Evolutionary conservation across 2,888 invertebrate species (phyloP).

Genomic region (Prosopocoilus inquinatus): DNA sequence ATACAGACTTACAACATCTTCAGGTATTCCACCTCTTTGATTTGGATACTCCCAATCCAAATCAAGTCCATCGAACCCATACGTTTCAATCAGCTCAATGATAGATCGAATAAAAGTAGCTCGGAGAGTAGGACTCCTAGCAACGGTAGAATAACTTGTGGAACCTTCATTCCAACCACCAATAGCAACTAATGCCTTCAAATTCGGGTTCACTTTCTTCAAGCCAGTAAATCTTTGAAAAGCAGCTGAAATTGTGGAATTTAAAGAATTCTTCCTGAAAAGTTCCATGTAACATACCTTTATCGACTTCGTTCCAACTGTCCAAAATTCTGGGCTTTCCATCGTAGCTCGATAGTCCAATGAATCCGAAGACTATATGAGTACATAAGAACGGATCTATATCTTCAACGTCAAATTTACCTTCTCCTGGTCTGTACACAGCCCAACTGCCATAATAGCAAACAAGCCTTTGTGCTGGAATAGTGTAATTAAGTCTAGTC

Average conservation of each 20-base stretch:
- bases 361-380: constrained; percentile 71
- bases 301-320: constrained; percentile 57
- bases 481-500: too few species aligned
- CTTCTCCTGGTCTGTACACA: constrained; percentile 61
- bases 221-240: background rate
- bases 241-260: too few species aligned
- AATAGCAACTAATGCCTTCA: constrained; percentile 49
- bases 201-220: background rate
- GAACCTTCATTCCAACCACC: constrained; percentile 67
- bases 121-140: constrained; percentile 49
- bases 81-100: constrained; percentile 53
- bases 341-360: constrained; percentile 57
- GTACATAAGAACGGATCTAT: constrained; percentile 70
- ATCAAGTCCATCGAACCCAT: constrained; percentile 69
- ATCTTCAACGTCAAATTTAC: constrained; percentile 63
- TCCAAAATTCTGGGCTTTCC: constrained; percentile 60
- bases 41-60: constrained; percentile 72
- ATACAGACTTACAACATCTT: constrained; percentile 33
- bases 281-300: constrained; percentile 42
- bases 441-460: constrained; percentile 80
- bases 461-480: too few species aligned
- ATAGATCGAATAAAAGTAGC: constrained; percentile 58
- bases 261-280: background rate
- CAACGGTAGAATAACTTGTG: constrained; percentile 48
- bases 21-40: constrained; percentile 50